These are phyloP conservation scores for Hystrix cristata DNA, from an alignment of 2,113 vertebrate species.

Conservation along the genomic window DNA sequence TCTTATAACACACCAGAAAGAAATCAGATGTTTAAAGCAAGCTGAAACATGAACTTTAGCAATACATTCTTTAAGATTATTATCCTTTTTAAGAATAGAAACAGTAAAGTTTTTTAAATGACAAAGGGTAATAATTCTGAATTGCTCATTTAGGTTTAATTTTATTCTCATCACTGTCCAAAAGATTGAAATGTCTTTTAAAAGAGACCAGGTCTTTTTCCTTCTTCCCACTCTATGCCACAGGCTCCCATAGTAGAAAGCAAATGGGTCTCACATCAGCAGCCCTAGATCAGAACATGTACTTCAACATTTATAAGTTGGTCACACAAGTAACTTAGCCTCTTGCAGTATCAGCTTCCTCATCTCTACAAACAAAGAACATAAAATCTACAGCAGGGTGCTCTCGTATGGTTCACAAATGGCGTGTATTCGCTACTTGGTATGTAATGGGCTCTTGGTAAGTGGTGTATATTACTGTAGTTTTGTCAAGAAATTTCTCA, in stretches of 20 bases:
- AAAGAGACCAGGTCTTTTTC: not conserved
- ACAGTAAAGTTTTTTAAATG: not conserved
- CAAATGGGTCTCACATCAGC: not conserved
- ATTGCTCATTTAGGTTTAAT: not conserved
- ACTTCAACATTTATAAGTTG: not conserved
- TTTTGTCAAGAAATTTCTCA: not conserved
- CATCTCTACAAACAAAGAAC: not conserved
- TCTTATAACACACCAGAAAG: conserved; percentile 57
- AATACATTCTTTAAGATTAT: not conserved
- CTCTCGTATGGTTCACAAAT: not conserved
- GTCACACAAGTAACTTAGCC: not conserved
- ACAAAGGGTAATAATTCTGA: not conserved
- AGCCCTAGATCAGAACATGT: not conserved
- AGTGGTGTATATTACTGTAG: too few species aligned
- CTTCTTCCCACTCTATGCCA: not conserved
- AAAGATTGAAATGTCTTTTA: not conserved
- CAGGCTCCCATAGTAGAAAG: not conserved
- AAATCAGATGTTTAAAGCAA: conserved; percentile 53
- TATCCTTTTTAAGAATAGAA: conserved; percentile 61
- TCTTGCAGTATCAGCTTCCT: not conserved
- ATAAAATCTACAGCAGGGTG: not conserved
- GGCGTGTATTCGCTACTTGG: not conserved
- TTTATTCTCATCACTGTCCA: not conserved
- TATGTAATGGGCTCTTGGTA: not conserved
- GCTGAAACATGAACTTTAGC: conserved; percentile 35